Base-by-base conservation (phyloP, 2,797 vertebrate genomes). In the Acanthurus leucopareius region DNA sequence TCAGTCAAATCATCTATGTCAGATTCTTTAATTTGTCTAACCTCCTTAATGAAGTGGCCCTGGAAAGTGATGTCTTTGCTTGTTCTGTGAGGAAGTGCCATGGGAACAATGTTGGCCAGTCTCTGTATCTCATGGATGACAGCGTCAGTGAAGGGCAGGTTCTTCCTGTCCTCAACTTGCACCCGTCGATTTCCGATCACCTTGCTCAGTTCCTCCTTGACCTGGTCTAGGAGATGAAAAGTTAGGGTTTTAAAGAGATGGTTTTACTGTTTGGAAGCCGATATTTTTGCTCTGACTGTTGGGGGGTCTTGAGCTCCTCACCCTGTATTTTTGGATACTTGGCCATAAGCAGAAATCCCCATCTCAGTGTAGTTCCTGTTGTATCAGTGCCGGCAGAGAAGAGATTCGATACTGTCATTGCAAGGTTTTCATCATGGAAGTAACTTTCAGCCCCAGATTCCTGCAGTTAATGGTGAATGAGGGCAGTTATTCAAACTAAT, bases 291-390 rank as follows among this genome's bases (percentile, higher is more conserved):
- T n/a, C n/a, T n/a, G 52, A 54, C 52, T 54, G 6, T 25, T 22
- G 13, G 22, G 52, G 15, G 10, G 7, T 25, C 11, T 54, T 54
- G 6, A 22, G 57, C 20, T 53, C 10, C 64, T 79, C 75, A 93
- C 93, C 83, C 13, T 94, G 93, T 60, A 91, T 83, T 0, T 92
- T 47, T 19, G 93, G 92, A 56, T 93, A 87, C 25, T 91, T 94
- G 47, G 88, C 78, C 92, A 94, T 92, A 0, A 91, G 14, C 15
- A 94, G 67, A 11, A 93, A 69, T 2, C 28, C 74, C 92, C 93
- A 94, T 66, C 83, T 83, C 1, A 94, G 79, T 0, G 92, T 93
- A 1, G 80, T 68, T 32, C 79, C 48, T 9, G 52, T 54, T 28
- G 52, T 54, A 16, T 54, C 52, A 28, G 22, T 15, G 52, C 52